These are phyloP conservation scores for Acleris literana DNA, from an alignment of 2,888 invertebrate genomes.

Conservation along the genomic window DNA sequence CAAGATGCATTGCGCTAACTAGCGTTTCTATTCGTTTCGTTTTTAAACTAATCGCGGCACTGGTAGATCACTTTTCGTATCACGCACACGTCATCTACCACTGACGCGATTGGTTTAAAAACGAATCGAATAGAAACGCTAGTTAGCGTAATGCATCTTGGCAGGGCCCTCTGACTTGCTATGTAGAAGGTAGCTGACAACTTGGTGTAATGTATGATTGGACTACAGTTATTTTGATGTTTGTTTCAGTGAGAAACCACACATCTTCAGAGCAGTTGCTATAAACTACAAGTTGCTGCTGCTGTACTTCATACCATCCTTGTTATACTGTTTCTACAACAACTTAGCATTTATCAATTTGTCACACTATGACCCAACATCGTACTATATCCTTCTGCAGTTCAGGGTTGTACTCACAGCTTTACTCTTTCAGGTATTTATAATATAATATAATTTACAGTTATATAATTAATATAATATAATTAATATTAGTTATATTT, in stretches of 20 bases:
- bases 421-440: constrained; percentile 92
- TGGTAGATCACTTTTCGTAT: too few relatives aligned
- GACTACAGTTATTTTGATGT: constrained; percentile 32
- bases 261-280: constrained; percentile 81
- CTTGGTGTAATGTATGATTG: neutral
- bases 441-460: too few relatives aligned
- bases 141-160: too few relatives aligned
- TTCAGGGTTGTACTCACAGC: constrained; percentile 96
- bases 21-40: too few relatives aligned
- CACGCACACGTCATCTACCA: too few relatives aligned
- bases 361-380: constrained; percentile 96
- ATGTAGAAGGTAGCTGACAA: neutral
- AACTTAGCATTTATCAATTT: constrained; percentile 96
- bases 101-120: too few relatives aligned
- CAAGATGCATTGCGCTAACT: too few relatives aligned
- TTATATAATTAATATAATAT: too few relatives aligned
- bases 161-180: too few relatives aligned
- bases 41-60: too few relatives aligned
- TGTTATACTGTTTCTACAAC: constrained; percentile 96
- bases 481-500: too few relatives aligned
- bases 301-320: constrained; percentile 94
- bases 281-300: constrained; percentile 87
- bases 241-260: constrained; percentile 85
- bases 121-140: too few relatives aligned
- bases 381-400: constrained; percentile 95